These are phyloP conservation scores for Engraulis encrasicolus DNA, from an alignment of 2,113 vertebrate species.

Conservation along the genomic window DNA sequence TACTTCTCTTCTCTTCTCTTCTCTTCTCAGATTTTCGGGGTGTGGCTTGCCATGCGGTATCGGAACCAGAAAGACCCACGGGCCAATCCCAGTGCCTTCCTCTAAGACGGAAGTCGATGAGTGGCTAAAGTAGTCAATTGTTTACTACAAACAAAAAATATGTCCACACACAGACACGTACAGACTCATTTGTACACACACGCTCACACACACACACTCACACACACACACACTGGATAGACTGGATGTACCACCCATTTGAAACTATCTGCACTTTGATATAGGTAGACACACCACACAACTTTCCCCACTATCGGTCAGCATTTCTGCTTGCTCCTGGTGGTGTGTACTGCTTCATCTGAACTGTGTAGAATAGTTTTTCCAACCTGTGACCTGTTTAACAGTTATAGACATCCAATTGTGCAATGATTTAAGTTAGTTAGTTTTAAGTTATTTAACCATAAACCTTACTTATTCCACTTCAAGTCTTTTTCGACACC, in stretches of 20 bases:
- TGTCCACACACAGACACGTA: no score
- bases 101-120: constrained; percentile 70
- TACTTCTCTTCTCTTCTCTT: not conserved
- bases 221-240: not conserved
- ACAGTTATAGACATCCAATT: not conserved
- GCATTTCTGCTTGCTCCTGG: not conserved
- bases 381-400: not conserved
- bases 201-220: not conserved
- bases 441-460: not conserved
- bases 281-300: not conserved
- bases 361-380: not conserved
- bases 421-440: not conserved
- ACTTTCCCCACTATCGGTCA: not conserved
- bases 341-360: not conserved
- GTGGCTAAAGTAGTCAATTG: not conserved
- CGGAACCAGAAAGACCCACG: constrained; percentile 93
- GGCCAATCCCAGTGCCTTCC: constrained; percentile 92
- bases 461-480: not conserved
- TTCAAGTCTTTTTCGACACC: no score
- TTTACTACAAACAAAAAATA: not conserved
- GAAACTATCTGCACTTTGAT: not conserved
- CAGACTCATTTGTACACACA: not conserved
- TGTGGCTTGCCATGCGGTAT: constrained; percentile 92
- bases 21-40: constrained; percentile 83
- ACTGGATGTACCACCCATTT: not conserved